Base-by-base conservation (phyloP, 2,113 vertebrate genomes). In the Solea solea region DNA sequence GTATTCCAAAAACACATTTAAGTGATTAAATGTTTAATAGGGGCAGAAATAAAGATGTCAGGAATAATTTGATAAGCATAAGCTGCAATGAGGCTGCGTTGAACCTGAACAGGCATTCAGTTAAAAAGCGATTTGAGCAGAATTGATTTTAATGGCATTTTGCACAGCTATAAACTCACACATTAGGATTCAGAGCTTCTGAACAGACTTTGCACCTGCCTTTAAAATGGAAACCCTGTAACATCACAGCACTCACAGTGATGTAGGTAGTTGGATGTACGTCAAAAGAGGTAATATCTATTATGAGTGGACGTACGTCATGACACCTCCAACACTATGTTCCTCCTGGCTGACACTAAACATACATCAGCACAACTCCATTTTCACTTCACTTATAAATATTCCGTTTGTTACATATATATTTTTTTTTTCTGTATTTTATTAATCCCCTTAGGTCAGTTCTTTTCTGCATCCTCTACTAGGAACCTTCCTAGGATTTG, bases 41-140 rank as follows among this genome's bases (percentile, higher is more conserved):
- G n/a, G 21, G 12, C 9, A 44, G 61, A 72, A 82, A 78, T 81
- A 77, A 81, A 79, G 58, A 77, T 56, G 71, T 80, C 54, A 63
- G 55, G 69, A 68, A 50, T 78, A 21, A 82, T 74, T 72, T 77
- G 48, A 70, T 56, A 11, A 62, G 52, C 53, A 56, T 27, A 64
- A 49, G 14, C 41, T 48, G 44, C 39, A 69, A 53, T 45, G 49
- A 57, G 27, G 61, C 50, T 62, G 15, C 11, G n/a, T 41, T 53
- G 25, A 69, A 67, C 68, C 51, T 21, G 15, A 69, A 28, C 9
- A 51, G 11, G 25, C 56, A 53, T 53, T 78, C 14, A 66, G 51
- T 75, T 57, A 60, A 71, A 68, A 70, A 54, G 34, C 9, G 14
- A 72, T 81, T 54, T 67, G 44, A 57, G 66, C 40, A 4, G 46